These are phyloP conservation scores for Dromius quadrimaculatus DNA, from an alignment of 2,888 invertebrate genomes.

Conservation along the genomic window DNA sequence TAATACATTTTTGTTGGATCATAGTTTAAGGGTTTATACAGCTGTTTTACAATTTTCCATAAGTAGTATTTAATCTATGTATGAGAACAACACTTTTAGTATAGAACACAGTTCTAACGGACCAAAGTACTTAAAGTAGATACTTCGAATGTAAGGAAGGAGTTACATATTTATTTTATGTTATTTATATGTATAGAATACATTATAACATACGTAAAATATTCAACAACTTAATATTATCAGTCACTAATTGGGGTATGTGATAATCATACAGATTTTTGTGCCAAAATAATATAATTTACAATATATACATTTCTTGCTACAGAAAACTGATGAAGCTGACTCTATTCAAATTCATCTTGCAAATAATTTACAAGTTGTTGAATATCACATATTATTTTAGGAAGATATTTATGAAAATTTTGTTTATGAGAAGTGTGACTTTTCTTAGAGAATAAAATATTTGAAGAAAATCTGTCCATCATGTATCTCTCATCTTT, in stretches of 20 bases:
- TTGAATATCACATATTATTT: constrained; percentile 51
- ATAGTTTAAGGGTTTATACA: constrained; percentile 19
- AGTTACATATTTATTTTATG: constrained; percentile 41
- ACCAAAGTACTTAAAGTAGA: constrained; percentile 45
- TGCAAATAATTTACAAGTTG: constrained; percentile 42
- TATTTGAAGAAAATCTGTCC: constrained; percentile 40
- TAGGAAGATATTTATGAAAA: constrained; percentile 48
- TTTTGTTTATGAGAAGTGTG: constrained; percentile 50
- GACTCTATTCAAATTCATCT: too few species aligned
- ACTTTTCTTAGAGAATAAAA: constrained; percentile 51
- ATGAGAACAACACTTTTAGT: constrained; percentile 42
- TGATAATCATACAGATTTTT: constrained; percentile 30
- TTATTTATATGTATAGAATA: constrained; percentile 48
- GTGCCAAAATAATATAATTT: constrained; percentile 41
- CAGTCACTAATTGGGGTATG: constrained; percentile 14
- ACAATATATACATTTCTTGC: too few species aligned
- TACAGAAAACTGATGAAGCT: too few species aligned
- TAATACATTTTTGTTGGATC: constrained; percentile 20
- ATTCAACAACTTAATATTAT: constrained; percentile 47
- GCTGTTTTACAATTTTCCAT: constrained; percentile 46
- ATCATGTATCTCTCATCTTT: too few species aligned
- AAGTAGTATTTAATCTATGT: constrained; percentile 41
- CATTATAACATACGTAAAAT: constrained; percentile 40
- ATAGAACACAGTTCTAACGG: constrained; percentile 52
- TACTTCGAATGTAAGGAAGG: constrained; percentile 39